Evolutionary conservation across 2,113 vertebrate species (phyloP), one percentile per base, ranked within the genome.

Genomic region (Poeciliopsis prolifica): DNA sequence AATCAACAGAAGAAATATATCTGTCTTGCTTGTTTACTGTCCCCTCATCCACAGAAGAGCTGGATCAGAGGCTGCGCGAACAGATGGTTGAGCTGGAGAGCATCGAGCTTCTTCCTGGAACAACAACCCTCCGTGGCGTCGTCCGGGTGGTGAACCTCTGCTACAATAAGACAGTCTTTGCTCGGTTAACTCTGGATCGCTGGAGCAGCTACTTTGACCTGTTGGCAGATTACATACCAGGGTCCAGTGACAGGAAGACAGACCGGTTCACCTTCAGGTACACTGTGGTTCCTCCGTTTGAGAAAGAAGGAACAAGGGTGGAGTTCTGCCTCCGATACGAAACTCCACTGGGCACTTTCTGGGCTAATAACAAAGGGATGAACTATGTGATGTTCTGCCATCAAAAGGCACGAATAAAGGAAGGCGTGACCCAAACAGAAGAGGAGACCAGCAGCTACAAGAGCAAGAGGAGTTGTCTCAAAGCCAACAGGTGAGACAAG

Each of bases 311-410:
- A 37, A 84, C 88, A 79, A 95, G 94, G 75, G 70, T 99, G 84
- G 96, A 99, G 80, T 96, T 99, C 90, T 99, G 97, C 70, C 95
- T 99, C 88, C 94, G 97, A 19, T 99, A 98, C 0, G 96, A 98
- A 77, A 97, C 96, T 28, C 88, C 95, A 0, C 24, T 73, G 33
- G 97, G 96, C 65, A 96, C 90, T 33, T 99, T 97, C 91, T 99
- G 98, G 98, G 96, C 95, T 81, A 99, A 97, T 89, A 98, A 98
- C 70, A 81, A 94, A 1, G 94, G 94, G 15, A 90, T 92, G 88
- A 99, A 99, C 94, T 99, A 98, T 72, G 91, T 93, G 61, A 68
- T 99, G 71, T 93, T 96, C 90, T 98, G 95, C 88, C 94, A 95
- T 84, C 96, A 95, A 93, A 97, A 92, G 82, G 93, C 44, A 6